Conservation (phyloP, 2,797 vertebrate species). For the Hoplostethus atlanticus region DNA sequence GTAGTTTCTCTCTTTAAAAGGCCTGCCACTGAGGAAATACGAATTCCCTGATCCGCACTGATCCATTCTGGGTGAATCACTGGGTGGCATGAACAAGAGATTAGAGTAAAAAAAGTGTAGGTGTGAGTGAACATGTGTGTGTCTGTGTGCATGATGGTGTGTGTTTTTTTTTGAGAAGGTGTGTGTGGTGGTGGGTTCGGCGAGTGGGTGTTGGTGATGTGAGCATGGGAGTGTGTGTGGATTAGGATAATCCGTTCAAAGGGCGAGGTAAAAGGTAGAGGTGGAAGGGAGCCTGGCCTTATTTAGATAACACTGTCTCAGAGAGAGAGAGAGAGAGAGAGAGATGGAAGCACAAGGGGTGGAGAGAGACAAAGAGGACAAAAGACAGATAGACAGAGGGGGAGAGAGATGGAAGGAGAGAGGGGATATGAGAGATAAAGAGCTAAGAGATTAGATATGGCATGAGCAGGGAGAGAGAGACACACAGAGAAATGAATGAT, state of each 20-base stretch:
- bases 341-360: background rate
- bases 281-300: constrained; percentile 42
- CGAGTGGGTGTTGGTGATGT: background rate
- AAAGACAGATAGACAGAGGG: constrained; percentile 5
- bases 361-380: background rate
- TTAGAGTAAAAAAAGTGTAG: constrained; percentile 51
- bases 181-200: background rate
- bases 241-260: constrained; percentile 63
- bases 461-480: no score
- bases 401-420: background rate
- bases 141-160: constrained; percentile 19
- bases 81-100: constrained; percentile 66
- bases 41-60: constrained; percentile 56
- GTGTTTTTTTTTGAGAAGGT: no score
- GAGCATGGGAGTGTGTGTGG: constrained; percentile 19
- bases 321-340: constrained; percentile 15
- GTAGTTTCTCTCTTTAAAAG: constrained; percentile 37
- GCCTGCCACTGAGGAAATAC: constrained; percentile 61
- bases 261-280: constrained; percentile 37
- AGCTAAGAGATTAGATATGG: background rate
- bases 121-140: constrained; percentile 18
- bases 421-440: background rate
- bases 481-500: constrained; percentile 12
- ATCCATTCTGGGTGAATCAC: constrained; percentile 64
- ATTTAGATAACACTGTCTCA: background rate